A percentile compares a stretch with the other conserved stretches of the same genome.
phyloP scores from a whole-genome alignment of 2,113 vertebrate species.

The Corapipo altera region DNA sequence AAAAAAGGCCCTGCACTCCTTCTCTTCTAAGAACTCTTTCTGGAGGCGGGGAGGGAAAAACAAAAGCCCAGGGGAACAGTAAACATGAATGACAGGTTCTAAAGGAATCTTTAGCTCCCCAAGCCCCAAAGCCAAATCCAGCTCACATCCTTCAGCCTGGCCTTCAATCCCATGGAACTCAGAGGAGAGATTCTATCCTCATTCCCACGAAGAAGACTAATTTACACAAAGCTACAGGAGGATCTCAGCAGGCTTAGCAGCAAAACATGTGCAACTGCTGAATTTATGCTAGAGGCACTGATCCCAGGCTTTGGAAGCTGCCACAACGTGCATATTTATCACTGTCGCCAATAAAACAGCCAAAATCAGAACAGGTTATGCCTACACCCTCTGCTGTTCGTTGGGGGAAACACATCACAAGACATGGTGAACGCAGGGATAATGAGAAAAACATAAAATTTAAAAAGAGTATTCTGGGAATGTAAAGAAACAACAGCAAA shows the following conservation, averaged over 20 bases:
- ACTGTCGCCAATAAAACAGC: neutral
- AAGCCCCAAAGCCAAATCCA: neutral
- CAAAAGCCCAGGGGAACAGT: neutral
- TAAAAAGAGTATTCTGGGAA: slow-evolving; percentile 12
- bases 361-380: neutral
- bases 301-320: slow-evolving; percentile 35
- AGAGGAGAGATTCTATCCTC: neutral
- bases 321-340: neutral
- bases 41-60: neutral
- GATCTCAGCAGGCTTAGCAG: slow-evolving; percentile 58
- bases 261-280: slow-evolving; percentile 45
- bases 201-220: slow-evolving; percentile 15
- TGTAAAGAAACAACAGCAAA: slow-evolving; percentile 9
- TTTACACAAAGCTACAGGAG: slow-evolving; percentile 31
- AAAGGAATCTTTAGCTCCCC: neutral
- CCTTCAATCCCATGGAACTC: neutral
- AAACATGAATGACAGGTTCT: neutral
- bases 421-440: neutral
- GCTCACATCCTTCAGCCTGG: neutral
- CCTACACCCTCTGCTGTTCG: slow-evolving; percentile 49
- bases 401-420: neutral
- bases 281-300: slow-evolving; percentile 36
- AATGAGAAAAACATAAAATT: slow-evolving; percentile 27
- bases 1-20: neutral
- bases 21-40: neutral